Conservation (phyloP, 2,888 invertebrate genomes). For the Drosophila pegasa region DNA sequence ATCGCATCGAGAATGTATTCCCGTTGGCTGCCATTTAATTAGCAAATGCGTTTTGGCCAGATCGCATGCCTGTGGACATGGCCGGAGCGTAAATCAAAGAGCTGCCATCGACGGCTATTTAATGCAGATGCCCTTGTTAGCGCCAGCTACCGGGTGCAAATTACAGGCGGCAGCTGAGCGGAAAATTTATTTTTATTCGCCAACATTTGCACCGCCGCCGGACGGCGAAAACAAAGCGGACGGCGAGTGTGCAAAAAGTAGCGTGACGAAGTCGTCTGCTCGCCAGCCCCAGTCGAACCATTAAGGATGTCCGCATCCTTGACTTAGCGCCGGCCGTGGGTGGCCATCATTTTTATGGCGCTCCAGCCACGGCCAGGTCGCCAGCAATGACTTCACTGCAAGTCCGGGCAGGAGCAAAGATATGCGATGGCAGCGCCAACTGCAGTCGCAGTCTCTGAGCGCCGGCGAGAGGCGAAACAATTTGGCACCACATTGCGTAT, state of each 20-base stretch:
- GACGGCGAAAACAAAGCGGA: neutral
- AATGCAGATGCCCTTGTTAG: slow-evolving; percentile 36
- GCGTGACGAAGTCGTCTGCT: slow-evolving; percentile 3
- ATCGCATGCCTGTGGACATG: slow-evolving; percentile 9
- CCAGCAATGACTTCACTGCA: slow-evolving; percentile 1
- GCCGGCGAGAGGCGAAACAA: slow-evolving; percentile 41
- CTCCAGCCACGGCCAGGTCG: slow-evolving; percentile 16
- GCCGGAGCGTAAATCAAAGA: slow-evolving; percentile 20
- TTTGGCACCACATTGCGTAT: slow-evolving; percentile 69
- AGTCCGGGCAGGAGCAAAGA: neutral
- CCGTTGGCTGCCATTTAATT: slow-evolving; percentile 33
- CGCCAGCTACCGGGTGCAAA: slow-evolving; percentile 6
- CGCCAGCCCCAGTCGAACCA: slow-evolving; percentile 7
- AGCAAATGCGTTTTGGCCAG: slow-evolving; percentile 41
- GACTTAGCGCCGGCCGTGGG: slow-evolving; percentile 22
- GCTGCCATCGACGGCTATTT: slow-evolving; percentile 14
- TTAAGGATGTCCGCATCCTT: slow-evolving; percentile 31
- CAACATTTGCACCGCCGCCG: slow-evolving; percentile 11
- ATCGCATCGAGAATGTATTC: slow-evolving; percentile 3
- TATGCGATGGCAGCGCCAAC: neutral
- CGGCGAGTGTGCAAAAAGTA: neutral
- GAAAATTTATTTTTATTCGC: slow-evolving; percentile 34
- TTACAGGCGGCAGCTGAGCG: slow-evolving; percentile 24
- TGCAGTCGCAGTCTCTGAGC: slow-evolving; percentile 3
- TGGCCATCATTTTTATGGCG: slow-evolving; percentile 23